These are phyloP conservation scores for Odontesthes bonariensis DNA, from an alignment of 2,113 vertebrate genomes.

Conservation along the genomic window DNA sequence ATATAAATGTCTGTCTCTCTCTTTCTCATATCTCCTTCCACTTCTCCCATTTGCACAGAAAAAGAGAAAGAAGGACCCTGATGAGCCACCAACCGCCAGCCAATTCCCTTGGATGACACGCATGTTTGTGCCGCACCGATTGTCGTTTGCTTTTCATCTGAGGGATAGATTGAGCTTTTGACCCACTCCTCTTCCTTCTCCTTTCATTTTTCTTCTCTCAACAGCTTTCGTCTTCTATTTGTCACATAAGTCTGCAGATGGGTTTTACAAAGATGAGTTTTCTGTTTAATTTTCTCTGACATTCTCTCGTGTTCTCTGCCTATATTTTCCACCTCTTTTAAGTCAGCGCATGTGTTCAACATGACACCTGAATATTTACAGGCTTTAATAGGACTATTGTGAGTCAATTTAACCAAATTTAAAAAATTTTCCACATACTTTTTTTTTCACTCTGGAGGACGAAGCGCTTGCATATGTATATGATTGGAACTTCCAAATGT, in stretches of 20 bases:
- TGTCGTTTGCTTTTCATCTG: conserved; percentile 83
- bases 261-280: conserved; percentile 24
- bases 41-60: conserved; percentile 68
- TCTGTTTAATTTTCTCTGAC: conserved; percentile 1
- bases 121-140: conserved; percentile 73
- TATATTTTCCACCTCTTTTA: background rate
- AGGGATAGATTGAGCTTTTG: conserved; percentile 70
- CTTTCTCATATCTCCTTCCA: conserved; percentile 29
- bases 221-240: conserved; percentile 32
- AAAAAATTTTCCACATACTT: background rate
- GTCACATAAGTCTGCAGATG: conserved; percentile 22
- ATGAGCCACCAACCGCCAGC: conserved; percentile 55
- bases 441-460: background rate
- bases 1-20: conserved; percentile 71
- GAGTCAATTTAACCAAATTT: background rate
- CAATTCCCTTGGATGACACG: conserved; percentile 72
- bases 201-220: conserved; percentile 15
- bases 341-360: background rate
- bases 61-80: conserved; percentile 48
- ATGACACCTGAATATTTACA: background rate
- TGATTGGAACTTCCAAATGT: background rate
- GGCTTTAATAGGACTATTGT: background rate
- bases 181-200: conserved; percentile 30
- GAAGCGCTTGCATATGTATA: background rate
- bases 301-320: background rate